Percentiles rank a stretch among this genome's conserved stretches.
These are phyloP conservation scores for Oenanthe oenanthe DNA, from an alignment of 2,113 vertebrate genomes.

Conservation along the genomic window DNA sequence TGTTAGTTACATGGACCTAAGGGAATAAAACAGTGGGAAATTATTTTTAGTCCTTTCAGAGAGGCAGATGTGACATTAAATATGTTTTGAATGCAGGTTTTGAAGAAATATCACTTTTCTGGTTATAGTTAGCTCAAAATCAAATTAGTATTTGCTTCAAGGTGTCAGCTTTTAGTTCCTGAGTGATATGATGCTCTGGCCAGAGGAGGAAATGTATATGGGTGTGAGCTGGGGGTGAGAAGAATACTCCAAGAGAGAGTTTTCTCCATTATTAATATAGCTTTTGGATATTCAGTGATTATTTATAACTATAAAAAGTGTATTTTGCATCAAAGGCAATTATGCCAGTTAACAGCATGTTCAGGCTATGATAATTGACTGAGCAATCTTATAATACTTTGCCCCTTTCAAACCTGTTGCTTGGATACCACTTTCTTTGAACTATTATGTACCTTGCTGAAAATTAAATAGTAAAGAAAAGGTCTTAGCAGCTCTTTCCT, in stretches of 20 bases:
- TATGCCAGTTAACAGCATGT: slow-evolving; percentile 45
- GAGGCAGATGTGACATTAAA: neutral
- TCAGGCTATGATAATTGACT: slow-evolving; percentile 55
- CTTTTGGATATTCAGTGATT: slow-evolving; percentile 11
- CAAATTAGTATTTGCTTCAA: neutral
- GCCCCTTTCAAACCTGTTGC: slow-evolving; percentile 64
- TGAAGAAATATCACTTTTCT: neutral
- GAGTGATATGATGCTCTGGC: neutral
- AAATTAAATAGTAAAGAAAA: slow-evolving; percentile 30
- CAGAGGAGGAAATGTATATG: neutral
- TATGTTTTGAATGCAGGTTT: neutral
- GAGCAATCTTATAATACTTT: slow-evolving; percentile 50
- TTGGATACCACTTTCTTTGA: slow-evolving; percentile 65
- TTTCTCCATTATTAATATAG: neutral
- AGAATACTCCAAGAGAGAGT: neutral
- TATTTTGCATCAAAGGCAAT: slow-evolving; percentile 36
- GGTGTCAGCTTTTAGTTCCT: neutral
- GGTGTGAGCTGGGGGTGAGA: neutral
- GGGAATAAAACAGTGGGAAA: neutral
- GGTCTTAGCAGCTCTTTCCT: slow-evolving; percentile 11
- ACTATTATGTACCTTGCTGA: slow-evolving; percentile 40
- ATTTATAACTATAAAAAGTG: neutral
- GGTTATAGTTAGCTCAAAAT: neutral
- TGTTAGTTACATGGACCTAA: neutral
- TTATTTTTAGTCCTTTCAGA: neutral